Evolutionary conservation across 2,113 vertebrate genomes (phyloP), one percentile per base, ranked within the genome.

Genomic region (Oncorhynchus kisutch): DNA sequence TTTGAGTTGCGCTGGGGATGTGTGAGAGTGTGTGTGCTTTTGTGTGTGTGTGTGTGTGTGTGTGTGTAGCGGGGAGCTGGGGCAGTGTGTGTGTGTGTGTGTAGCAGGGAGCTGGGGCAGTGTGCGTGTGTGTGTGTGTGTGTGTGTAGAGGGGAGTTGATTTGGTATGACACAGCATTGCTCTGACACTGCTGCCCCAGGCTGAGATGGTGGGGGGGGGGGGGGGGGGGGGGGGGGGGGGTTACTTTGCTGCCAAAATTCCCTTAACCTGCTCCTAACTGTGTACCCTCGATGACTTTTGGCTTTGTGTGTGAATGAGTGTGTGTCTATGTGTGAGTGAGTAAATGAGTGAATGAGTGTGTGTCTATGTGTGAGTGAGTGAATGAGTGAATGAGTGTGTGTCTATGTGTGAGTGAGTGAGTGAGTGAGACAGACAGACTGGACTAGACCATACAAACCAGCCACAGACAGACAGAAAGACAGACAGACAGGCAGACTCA

Each of bases 131-230:
- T 54, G 51, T 54, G 49, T 54, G 7, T 51, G 49, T 54, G 51
- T 27, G 27, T 27, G 27, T 27, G 27, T 64, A 11, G 14, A 8
- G 3, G 27, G 31, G 31, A 34, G 18, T 20, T 69, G 27, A 69
- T 69, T 69, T 69, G 67, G 67, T 7, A 80, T 80, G 57, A 67
- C 72, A 77, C 72, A 77, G 72, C 75, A 64, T 20, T 45, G 29
- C 77, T 82, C 62, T 57, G 45, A 76, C 20, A 60, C 70, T 49
- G 60, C 18, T 20, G 62, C n/a, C 13, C 54, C 67, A 76, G 75
- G 22, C 29, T 39, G 20, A 18, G 24, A 59, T 39, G 62, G 24
- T 24, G 24, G 24, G 6, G 22, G 60, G n/a, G n/a, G n/a, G n/a
- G n/a, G n/a, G n/a, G n/a, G n/a, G n/a, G n/a, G 60, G 11, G 11